phyloP scores from a whole-genome alignment of 2,888 invertebrate species.

The Euzophera pinguis region DNA sequence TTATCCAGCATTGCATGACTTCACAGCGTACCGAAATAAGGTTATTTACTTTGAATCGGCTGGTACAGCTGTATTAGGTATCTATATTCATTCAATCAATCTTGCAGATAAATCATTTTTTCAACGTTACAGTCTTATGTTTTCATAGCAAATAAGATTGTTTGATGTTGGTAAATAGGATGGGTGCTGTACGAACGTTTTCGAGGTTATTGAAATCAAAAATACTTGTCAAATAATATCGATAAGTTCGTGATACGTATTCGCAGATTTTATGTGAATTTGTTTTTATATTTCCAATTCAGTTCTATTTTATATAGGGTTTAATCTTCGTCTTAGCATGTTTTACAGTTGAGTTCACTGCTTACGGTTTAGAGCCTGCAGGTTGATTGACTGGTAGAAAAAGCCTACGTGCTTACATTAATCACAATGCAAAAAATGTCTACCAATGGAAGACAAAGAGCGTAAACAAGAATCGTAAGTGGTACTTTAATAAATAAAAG shows the following conservation, averaged over 20 bases:
- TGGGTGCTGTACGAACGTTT: background rate
- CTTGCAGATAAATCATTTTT: background rate
- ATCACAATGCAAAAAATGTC: no score
- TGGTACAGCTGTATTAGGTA: background rate
- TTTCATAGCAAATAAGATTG: background rate
- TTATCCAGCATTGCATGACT: slow-evolving; percentile 17
- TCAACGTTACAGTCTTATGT: background rate
- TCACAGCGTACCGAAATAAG: slow-evolving; percentile 41
- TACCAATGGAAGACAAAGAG: no score
- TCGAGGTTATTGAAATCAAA: background rate
- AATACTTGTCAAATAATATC: no score
- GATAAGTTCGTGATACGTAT: background rate
- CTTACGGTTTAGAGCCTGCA: no score
- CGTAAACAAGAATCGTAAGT: background rate
- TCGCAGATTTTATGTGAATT: no score
- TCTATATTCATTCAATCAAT: background rate
- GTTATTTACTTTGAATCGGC: slow-evolving; percentile 34
- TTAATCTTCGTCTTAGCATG: no score
- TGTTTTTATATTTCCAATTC: no score
- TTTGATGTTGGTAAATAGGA: background rate
- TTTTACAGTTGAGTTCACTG: no score
- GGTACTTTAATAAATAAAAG: slow-evolving; percentile 2
- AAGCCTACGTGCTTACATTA: no score
- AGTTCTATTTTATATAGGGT: no score
- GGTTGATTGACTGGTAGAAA: no score